phyloP scores from a whole-genome alignment of 2,888 invertebrate species.

The Toxonevra muliebris region DNA sequence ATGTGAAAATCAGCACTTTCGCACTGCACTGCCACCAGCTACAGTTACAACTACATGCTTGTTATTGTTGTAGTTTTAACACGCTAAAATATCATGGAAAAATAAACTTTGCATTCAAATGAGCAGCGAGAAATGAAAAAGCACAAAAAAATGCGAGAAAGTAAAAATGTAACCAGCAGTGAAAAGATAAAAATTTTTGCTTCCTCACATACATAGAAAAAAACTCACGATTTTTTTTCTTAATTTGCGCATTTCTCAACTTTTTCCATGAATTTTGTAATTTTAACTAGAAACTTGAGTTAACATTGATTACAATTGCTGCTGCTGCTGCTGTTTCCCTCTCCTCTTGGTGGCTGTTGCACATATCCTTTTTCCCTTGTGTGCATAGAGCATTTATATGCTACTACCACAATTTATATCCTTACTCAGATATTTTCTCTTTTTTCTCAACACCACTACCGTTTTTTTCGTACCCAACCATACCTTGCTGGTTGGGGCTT shows the following conservation, averaged over 20 bases:
- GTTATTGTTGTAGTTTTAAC: too few relatives aligned
- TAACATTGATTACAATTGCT: constrained; percentile 18
- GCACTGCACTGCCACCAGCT: constrained; percentile 4
- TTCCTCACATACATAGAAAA: neutral
- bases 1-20: constrained; percentile 41
- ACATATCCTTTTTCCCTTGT: constrained; percentile 17
- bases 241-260: constrained; percentile 13
- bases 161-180: neutral
- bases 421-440: neutral
- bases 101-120: neutral
- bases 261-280: neutral
- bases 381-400: neutral
- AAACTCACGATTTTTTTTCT: neutral
- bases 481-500: neutral
- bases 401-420: too few relatives aligned
- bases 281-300: constrained; percentile 12
- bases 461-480: neutral
- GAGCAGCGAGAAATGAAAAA: neutral
- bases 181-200: neutral
- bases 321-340: neutral
- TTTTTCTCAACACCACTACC: neutral
- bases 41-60: too few relatives aligned
- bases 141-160: too few relatives aligned
- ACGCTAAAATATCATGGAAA: too few relatives aligned
- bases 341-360: too few relatives aligned